These are phyloP conservation scores for Muscicapa striata DNA, from an alignment of 2,797 vertebrate genomes.

Conservation along the genomic window DNA sequence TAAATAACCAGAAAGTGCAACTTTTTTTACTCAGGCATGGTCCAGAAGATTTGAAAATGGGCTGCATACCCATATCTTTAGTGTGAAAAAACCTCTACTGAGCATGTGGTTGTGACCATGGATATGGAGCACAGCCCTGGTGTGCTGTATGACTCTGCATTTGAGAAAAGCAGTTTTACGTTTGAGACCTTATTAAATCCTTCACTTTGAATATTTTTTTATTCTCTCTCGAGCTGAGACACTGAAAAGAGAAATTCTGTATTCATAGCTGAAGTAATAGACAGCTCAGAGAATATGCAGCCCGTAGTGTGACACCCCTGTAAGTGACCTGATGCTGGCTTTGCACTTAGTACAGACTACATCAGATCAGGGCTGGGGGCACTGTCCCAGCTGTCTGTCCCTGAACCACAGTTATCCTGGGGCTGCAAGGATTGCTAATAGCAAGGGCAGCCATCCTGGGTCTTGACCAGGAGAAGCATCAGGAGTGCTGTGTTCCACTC, in stretches of 20 bases:
- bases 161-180: background rate
- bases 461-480: background rate
- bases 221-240: background rate
- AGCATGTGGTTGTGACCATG: background rate
- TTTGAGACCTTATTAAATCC: background rate
- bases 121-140: background rate
- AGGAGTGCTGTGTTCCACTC: background rate
- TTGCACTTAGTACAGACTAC: background rate
- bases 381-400: fast-evolving
- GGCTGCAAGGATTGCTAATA: background rate
- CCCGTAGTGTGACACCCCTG: background rate
- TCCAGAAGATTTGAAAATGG: background rate
- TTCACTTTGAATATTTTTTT: background rate
- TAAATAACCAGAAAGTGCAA: background rate
- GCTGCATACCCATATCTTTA: background rate
- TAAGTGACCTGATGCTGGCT: fast-evolving
- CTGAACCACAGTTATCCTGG: background rate
- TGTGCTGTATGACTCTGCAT: background rate
- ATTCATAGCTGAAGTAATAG: background rate
- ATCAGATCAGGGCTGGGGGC: fast-evolving
- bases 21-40: background rate
- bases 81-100: background rate
- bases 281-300: background rate
- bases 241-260: background rate
- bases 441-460: background rate